Evolutionary conservation across 2,888 invertebrate genomes (phyloP).

Genomic region (Stenotaenia linearis): DNA sequence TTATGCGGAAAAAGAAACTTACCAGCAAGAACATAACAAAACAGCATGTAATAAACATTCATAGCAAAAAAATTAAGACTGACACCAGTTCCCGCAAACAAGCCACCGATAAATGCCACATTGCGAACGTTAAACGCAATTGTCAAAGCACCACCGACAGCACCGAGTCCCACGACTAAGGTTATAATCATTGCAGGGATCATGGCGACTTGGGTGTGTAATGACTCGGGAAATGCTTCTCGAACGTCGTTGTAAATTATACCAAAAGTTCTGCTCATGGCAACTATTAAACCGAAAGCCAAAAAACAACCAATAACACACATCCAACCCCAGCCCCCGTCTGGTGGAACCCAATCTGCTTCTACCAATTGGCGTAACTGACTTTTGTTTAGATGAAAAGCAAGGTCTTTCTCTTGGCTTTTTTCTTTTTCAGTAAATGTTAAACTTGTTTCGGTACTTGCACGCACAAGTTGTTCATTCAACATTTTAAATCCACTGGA

Average conservation of each 20-base stretch:
- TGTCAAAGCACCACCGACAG: not conserved
- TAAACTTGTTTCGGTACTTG: no score
- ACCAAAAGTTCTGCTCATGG: not conserved
- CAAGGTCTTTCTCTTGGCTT: no score
- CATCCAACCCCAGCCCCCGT: not conserved
- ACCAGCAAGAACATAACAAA: not conserved
- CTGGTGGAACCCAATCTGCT: not conserved
- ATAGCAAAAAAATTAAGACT: not conserved
- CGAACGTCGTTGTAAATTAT: not conserved
- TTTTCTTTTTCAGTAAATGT: no score
- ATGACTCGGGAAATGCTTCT: not conserved
- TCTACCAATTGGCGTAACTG: not conserved
- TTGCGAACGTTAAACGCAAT: not conserved
- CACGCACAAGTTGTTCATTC: no score
- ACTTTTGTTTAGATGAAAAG: not conserved
- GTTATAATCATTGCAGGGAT: not conserved
- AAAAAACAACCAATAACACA: not conserved
- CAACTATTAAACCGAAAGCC: not conserved
- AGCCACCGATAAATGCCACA: not conserved
- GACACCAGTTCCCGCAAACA: not conserved
- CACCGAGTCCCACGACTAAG: not conserved
- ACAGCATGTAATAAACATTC: not conserved
- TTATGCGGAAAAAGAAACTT: no score
- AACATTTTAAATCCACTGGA: no score
- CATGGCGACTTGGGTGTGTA: not conserved